Conservation (phyloP, 2,797 vertebrate species). For the Lophius americanus region DNA sequence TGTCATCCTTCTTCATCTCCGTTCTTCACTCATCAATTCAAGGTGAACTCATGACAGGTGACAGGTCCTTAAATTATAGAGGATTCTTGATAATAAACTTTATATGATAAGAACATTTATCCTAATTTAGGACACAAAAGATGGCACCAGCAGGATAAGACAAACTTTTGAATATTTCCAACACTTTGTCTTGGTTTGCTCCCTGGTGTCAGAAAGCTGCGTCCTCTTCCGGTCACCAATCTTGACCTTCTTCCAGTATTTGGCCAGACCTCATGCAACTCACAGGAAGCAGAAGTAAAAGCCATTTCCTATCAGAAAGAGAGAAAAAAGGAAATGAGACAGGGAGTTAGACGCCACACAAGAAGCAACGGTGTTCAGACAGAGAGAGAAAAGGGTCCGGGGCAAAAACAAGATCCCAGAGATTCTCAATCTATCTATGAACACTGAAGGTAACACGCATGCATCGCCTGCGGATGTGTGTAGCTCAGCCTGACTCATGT, state of each 20-base stretch:
- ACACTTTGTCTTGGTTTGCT: too few species aligned
- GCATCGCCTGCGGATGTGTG: neutral
- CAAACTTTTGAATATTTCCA: too few species aligned
- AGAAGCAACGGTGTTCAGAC: conserved; percentile 1
- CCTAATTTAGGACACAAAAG: too few species aligned
- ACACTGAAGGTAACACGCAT: neutral
- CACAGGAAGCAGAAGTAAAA: conserved; percentile 53
- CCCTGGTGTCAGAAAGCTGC: neutral
- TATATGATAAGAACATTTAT: too few species aligned
- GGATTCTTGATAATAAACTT: too few species aligned
- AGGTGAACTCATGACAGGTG: too few species aligned
- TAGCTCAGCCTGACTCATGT: neutral
- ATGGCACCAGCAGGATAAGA: too few species aligned
- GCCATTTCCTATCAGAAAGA: conserved; percentile 39
- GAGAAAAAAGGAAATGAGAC: conserved; percentile 38
- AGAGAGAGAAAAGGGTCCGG: neutral
- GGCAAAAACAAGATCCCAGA: neutral
- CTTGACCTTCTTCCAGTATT: conserved; percentile 11
- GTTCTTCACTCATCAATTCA: too few species aligned
- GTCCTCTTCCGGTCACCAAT: conserved; percentile 26
- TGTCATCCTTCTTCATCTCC: neutral
- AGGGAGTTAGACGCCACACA: conserved; percentile 3
- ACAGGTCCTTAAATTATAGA: too few species aligned
- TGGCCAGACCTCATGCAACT: conserved; percentile 23
- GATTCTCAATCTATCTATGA: neutral